These are phyloP conservation scores for Athripsodes cinereus DNA, from an alignment of 2,888 invertebrate genomes.

Conservation along the genomic window DNA sequence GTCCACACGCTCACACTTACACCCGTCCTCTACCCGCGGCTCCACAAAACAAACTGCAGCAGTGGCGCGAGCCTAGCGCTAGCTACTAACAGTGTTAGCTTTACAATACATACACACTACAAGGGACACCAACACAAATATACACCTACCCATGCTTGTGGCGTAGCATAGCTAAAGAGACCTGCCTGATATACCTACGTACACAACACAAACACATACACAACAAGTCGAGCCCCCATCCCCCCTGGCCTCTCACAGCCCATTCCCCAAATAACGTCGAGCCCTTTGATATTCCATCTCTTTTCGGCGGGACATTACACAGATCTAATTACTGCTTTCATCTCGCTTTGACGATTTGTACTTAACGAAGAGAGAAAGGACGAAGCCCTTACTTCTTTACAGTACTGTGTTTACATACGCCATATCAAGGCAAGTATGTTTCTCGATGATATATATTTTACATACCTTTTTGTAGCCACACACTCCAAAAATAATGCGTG, in stretches of 20 bases:
- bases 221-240: neutral
- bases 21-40: conserved; percentile 42
- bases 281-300: neutral
- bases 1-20: conserved; percentile 26
- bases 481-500: too few species aligned
- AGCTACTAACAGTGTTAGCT: too few species aligned
- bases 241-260: neutral
- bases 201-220: too few species aligned
- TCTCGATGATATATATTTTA: too few species aligned
- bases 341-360: neutral
- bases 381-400: too few species aligned
- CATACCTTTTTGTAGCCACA: too few species aligned
- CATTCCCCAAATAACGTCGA: neutral
- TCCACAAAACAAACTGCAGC: conserved; percentile 32
- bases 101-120: too few species aligned
- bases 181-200: too few species aligned
- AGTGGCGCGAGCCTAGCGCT: conserved; percentile 24
- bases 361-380: too few species aligned
- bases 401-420: too few species aligned
- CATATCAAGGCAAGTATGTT: too few species aligned
- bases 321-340: neutral
- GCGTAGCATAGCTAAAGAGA: neutral
- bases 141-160: neutral
- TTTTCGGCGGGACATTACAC: neutral
- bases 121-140: too few species aligned